Conservation (phyloP, 2,113 vertebrate genomes). For the Leiothrix lutea region DNA sequence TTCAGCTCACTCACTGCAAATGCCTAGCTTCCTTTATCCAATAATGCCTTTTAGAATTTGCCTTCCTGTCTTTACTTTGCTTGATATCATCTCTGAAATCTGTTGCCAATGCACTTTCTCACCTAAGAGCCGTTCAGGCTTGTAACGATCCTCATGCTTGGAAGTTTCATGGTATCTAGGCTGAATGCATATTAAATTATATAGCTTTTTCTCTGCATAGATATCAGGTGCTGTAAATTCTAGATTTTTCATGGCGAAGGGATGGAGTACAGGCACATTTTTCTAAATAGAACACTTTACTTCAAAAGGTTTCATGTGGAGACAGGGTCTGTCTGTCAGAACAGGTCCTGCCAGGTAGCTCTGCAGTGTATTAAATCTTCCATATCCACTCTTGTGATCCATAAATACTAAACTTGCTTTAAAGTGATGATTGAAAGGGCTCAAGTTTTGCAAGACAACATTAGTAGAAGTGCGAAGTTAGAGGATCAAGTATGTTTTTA, state of each 20-base stretch:
- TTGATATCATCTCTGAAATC: neutral
- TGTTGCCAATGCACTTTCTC: neutral
- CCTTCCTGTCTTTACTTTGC: neutral
- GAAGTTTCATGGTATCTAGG: neutral
- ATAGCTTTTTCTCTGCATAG: neutral
- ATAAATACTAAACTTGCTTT: conserved; percentile 2
- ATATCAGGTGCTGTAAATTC: neutral
- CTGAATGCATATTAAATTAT: neutral
- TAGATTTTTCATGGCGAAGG: neutral
- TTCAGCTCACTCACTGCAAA: neutral
- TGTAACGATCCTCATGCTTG: neutral
- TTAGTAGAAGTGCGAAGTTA: neutral
- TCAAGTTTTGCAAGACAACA: neutral
- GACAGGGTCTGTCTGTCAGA: neutral
- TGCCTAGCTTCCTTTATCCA: neutral
- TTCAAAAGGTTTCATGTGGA: neutral
- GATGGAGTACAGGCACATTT: neutral
- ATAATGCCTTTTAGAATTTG: neutral
- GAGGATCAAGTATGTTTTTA: neutral
- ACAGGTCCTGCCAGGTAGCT: neutral
- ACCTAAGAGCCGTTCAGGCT: neutral
- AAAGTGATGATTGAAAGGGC: neutral
- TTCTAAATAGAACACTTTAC: neutral
- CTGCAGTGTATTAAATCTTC: neutral
- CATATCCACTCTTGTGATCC: neutral